Conservation (phyloP, 2,113 vertebrate genomes). For the Cebidichthys violaceus region DNA sequence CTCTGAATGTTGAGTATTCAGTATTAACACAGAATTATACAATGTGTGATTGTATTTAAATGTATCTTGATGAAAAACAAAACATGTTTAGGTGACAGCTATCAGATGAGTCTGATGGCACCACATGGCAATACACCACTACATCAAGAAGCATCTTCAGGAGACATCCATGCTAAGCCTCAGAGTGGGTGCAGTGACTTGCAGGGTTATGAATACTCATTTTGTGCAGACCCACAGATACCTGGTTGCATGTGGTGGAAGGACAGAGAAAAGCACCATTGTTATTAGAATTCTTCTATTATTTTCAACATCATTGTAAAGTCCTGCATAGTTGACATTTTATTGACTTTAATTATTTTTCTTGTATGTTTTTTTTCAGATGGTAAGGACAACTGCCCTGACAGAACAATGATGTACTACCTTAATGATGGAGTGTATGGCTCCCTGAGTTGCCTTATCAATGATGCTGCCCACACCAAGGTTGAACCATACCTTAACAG, state of each 20-base stretch:
- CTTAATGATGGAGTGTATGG: slow-evolving; percentile 49
- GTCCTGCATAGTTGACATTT: not conserved
- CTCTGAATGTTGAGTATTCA: not conserved
- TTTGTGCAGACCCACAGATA: not conserved
- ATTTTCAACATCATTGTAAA: not conserved
- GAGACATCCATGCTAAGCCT: not conserved
- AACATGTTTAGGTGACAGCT: not conserved
- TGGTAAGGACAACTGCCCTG: slow-evolving; percentile 30
- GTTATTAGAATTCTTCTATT: not conserved
- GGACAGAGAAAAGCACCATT: not conserved
- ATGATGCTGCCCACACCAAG: not conserved
- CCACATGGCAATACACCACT: not conserved
- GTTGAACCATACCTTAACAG: slow-evolving; percentile 21
- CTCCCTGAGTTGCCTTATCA: slow-evolving; percentile 17
- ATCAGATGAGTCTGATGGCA: not conserved
- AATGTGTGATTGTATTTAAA: not conserved
- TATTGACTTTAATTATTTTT: not conserved
- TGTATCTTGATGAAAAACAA: not conserved
- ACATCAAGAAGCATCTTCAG: not conserved
- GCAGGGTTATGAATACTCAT: not conserved
- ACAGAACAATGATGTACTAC: slow-evolving; percentile 51
- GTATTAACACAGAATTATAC: not conserved
- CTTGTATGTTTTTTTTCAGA: slow-evolving; percentile 1
- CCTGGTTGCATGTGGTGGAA: not conserved
- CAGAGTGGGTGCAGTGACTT: not conserved